These are phyloP conservation scores for Lapara coniferarum DNA, from an alignment of 2,888 invertebrate species.

Conservation along the genomic window DNA sequence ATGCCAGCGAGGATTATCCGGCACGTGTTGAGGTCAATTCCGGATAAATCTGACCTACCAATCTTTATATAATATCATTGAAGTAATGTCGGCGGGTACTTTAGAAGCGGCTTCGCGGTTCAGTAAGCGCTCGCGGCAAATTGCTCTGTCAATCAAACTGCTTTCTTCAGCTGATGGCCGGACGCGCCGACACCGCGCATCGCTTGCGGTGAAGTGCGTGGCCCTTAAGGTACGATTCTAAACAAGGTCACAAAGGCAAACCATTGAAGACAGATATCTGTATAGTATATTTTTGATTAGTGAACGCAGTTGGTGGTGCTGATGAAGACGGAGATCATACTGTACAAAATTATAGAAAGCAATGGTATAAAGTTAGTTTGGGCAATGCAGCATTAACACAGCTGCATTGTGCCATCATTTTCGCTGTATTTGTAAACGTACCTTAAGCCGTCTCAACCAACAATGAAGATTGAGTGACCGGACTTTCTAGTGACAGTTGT, in stretches of 20 bases:
- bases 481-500: neutral
- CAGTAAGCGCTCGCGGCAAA: conserved; percentile 7
- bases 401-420: no score
- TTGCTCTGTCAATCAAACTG: conserved; percentile 24
- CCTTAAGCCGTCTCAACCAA: neutral
- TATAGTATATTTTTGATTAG: neutral
- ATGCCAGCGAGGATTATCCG: no score
- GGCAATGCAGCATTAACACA: no score
- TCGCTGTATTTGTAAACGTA: neutral
- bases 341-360: no score
- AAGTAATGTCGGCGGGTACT: neutral
- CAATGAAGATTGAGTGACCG: conserved; percentile 20
- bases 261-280: no score
- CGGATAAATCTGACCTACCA: neutral
- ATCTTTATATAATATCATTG: neutral
- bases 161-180: conserved; percentile 18
- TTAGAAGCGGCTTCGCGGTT: neutral
- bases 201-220: neutral
- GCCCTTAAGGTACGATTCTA: neutral
- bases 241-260: neutral
- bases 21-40: neutral
- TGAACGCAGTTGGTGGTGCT: neutral
- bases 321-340: no score
- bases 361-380: no score
- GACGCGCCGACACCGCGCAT: conserved; percentile 13